Evolutionary conservation across 1,140 invertebrate genomes (phyloP), one percentile per base, ranked within the genome.

Genomic region (Galleria mellonella): DNA sequence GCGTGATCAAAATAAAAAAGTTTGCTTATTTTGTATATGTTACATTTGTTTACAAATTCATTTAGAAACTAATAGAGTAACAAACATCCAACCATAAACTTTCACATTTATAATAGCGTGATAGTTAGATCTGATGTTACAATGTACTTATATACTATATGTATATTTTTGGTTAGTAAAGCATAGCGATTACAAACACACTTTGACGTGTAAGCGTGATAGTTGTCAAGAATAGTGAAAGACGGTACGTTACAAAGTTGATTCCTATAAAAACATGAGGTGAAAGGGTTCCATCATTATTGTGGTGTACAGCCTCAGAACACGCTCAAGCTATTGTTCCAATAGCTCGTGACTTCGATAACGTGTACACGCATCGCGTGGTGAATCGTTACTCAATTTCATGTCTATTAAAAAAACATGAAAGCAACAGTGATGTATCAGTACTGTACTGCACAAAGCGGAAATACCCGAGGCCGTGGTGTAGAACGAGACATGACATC

Each of bases 371-470:
- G 51, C 51, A 68, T 76, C 61, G 73, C 73, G 76, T 77, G 76
- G 63, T 47, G 49, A 53, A 65, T 39, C 36, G 44, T 71, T 68
- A 68, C 64, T 68, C 50, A 67, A 76, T 61, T 61, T 51, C 53
- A 66, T 52, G 55, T 51, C 55, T 46, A 62, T 23, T 23, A 23
- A 76, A 76, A 75, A 56, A 46, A 44, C 47, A 66, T 60, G 76
- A 81, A 81, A 81, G 73, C 73, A 77, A 79, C 54, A 77, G 73
- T 77, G 70, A 63, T 72, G 65, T 44, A 71, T 73, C 52, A 58
- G 54, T 60, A 58, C 52, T 65, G 51, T 51, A 43, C 43, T 27
- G 43, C 52, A 11, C 43, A 43, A 57, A 45, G 54, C 68, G 72
- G 72, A 72, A 74, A 62, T 51, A 37, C 42, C 32, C 53, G 57